phyloP scores from a whole-genome alignment of 2,113 vertebrate species.

The Cyphomyrus plagiostoma region DNA sequence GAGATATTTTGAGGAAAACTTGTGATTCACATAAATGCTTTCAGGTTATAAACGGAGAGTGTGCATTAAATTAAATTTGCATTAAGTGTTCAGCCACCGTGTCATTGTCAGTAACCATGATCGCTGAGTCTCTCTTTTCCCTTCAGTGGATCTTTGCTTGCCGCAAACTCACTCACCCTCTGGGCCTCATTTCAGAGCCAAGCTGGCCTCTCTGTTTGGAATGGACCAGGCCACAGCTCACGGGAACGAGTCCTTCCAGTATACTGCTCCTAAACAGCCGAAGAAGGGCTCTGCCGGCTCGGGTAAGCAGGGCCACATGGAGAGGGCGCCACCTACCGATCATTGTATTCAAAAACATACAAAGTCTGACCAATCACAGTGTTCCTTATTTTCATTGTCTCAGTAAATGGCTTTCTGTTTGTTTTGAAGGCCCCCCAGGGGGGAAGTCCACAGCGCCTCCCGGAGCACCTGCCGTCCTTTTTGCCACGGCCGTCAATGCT shows the following conservation, averaged over 20 bases:
- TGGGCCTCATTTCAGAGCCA: slow-evolving; percentile 61
- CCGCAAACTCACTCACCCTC: not conserved
- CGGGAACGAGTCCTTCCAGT: slow-evolving; percentile 94
- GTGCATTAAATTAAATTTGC: not conserved
- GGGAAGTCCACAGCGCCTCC: slow-evolving; percentile 57
- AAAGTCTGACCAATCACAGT: not conserved
- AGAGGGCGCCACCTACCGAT: not conserved
- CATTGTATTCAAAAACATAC: not conserved
- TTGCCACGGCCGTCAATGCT: slow-evolving; percentile 75
- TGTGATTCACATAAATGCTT: not conserved
- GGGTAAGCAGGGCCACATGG: slow-evolving; percentile 51
- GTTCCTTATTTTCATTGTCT: not conserved
- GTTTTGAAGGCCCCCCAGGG: slow-evolving; percentile 34
- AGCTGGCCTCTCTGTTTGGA: slow-evolving; percentile 87
- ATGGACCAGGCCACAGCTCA: slow-evolving; percentile 69
- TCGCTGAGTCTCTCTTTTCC: not conserved
- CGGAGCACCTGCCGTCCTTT: slow-evolving; percentile 59
- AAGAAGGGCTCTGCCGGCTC: slow-evolving; percentile 64
- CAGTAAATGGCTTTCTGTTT: slow-evolving; percentile 2
- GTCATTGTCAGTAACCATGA: not conserved
- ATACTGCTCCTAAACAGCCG: slow-evolving; percentile 91
- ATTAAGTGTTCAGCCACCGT: not conserved
- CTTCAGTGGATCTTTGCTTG: not conserved
- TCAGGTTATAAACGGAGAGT: not conserved
- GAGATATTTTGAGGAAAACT: not conserved